Conservation (phyloP, 2,113 vertebrate genomes). For the Pelecanus crispus region DNA sequence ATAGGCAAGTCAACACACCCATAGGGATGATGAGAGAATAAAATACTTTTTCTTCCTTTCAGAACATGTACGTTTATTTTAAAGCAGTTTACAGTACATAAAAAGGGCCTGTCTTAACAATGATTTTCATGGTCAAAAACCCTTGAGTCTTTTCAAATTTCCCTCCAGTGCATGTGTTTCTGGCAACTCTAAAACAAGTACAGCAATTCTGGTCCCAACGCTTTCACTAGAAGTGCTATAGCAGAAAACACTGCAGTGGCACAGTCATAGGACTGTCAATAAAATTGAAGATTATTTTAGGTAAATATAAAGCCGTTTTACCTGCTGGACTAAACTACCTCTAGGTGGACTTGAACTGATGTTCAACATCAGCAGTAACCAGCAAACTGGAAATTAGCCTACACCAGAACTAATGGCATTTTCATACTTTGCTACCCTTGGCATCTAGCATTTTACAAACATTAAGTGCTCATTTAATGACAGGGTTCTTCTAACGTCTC, state of each 20-base stretch:
- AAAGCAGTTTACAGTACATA: not conserved
- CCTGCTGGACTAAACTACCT: not conserved
- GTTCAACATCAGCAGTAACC: not conserved
- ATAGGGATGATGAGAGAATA: not conserved
- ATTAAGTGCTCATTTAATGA: not conserved
- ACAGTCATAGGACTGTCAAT: not conserved
- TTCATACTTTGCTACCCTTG: not conserved
- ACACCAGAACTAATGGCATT: not conserved
- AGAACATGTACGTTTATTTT: not conserved
- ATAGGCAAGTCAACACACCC: not conserved
- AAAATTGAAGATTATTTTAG: not conserved
- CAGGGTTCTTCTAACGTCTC: not conserved
- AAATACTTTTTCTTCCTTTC: not conserved
- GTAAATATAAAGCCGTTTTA: not conserved
- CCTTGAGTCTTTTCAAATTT: not conserved
- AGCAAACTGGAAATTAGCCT: not conserved
- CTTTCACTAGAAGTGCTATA: not conserved
- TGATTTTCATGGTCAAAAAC: not conserved
- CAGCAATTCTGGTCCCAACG: not conserved
- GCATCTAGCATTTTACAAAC: not conserved
- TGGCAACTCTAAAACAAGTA: not conserved
- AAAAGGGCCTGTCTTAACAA: not conserved
- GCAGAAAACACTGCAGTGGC: not conserved
- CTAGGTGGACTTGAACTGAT: not conserved
- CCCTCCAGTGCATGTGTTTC: not conserved